Evolutionary conservation across 2,797 vertebrate genomes (phyloP), one percentile per base, ranked within the genome.

Genomic region (Trematomus bernacchii): DNA sequence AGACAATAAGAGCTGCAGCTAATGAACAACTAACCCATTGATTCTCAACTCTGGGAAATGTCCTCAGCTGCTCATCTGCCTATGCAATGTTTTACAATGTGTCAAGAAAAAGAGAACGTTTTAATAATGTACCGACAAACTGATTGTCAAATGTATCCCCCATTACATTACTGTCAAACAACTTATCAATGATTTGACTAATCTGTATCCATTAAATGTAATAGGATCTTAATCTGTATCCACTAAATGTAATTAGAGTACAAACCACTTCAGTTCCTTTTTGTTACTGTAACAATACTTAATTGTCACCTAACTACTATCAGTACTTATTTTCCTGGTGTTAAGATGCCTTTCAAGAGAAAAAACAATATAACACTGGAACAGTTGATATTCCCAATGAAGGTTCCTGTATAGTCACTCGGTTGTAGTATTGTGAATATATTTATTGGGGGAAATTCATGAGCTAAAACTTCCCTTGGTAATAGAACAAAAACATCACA

Each of bases 401-500:
- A 21, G 42, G 66, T 73, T 73, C 8, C 46, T 60, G 8, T 54
- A 60, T 18, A 70, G 58, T 71, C 66, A 84, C 58, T 73, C 21
- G 63, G 37, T 6, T 11, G 71, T 27, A 64, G 40, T 37, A 9
- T 37, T 66, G 59, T 11, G 42, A 55, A 30, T 58, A 44, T 66
- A 44, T 64, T 77, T 63, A 81, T 76, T 73, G 59, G 61, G 69
- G 54, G 43, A 73, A 21, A 72, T 61, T 44, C 30, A 55, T 47
- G 51, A 73, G 57, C 58, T 65, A 30, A 77, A 83, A 70, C 67
- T 81, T 74, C 11, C 66, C 53, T 37, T 71, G 10, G n/a, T 27
- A 65, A 43, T 9, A 33, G 47, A 76, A 27, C 60, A 77, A 78
- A 78, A 37, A 76, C 51, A 57, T 23, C 57, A 54, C 54, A 73